These are phyloP conservation scores for Dynastes hyllus DNA, from an alignment of 2,888 invertebrate genomes.

Conservation along the genomic window DNA sequence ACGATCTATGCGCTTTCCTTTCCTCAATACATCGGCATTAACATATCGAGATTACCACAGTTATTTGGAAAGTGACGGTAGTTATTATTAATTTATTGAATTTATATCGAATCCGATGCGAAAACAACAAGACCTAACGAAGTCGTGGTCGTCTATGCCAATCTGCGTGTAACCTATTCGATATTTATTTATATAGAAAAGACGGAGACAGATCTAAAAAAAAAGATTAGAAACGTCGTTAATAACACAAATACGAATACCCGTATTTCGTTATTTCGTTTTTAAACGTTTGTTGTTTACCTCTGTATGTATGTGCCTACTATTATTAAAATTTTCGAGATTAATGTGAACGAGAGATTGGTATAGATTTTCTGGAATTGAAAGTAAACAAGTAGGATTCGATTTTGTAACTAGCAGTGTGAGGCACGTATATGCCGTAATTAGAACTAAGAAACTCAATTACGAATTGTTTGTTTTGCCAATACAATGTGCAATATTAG, in stretches of 20 bases:
- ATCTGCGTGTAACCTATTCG: background rate
- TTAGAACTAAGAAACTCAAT: background rate
- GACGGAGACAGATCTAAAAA: slow-evolving; percentile 1
- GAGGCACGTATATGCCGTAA: background rate
- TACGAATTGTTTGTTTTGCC: background rate
- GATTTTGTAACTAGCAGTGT: slow-evolving; percentile 5
- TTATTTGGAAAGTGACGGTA: slow-evolving; percentile 50
- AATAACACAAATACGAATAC: slow-evolving; percentile 18
- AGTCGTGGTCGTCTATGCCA: background rate
- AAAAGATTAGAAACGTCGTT: slow-evolving; percentile 7
- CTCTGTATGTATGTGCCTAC: background rate
- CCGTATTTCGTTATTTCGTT: background rate
- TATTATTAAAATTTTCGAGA: background rate
- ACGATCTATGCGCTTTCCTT: slow-evolving; percentile 45
- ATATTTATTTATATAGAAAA: slow-evolving; percentile 5
- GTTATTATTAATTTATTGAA: slow-evolving; percentile 47
- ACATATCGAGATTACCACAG: slow-evolving; percentile 48
- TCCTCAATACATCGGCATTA: slow-evolving; percentile 44
- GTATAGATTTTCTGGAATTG: slow-evolving; percentile 16
- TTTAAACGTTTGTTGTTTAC: background rate
- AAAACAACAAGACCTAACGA: slow-evolving; percentile 12
- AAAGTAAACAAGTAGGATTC: slow-evolving; percentile 18
- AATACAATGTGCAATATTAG: background rate
- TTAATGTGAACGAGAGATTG: background rate
- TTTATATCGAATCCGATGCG: slow-evolving; percentile 22